Evolutionary conservation across 2,797 vertebrate genomes (phyloP), one percentile per base, ranked within the genome.

Genomic region (Chloroceryle amazona): DNA sequence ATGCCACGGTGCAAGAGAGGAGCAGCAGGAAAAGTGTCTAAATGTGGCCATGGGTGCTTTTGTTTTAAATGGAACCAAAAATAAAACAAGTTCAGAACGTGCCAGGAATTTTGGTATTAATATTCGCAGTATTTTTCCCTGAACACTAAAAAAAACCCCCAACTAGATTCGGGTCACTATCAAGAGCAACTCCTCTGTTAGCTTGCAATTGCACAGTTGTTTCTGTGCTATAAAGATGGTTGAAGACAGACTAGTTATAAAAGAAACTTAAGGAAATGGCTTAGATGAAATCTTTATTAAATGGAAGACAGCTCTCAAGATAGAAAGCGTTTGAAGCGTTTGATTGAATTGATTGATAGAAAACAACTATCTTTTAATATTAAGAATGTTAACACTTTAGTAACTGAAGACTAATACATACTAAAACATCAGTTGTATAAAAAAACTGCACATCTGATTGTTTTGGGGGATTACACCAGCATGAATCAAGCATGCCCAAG

Each of bases 211-310:
- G 57, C 63, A 76, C 33, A 79, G 70, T 46, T 88, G 10, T 67
- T 93, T 93, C 61, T 82, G 37, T 61, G 60, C 49, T 78, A 71
- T 44, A 52, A 88, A 91, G 83, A 66, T 29, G 11, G 25, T 52
- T 52, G 35, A 92, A 93, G 55, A 82, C 6, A 22, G 39, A 81
- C 51, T 25, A 92, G 11, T 57, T 76, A 54, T 0, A 3, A 82
- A 93, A 87, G 49, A 66, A 87, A 37, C 26, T 71, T 71, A 85
- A 93, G 57, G 13, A 93, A 85, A 83, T 44, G 19, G 22, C 62
- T 79, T 81, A 62, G 55, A 70, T 75, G 79, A 81, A 72, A 82
- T 82, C 21, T 86, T 60, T 73, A 75, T 81, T 76, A 86, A 91
- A 68, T 19, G 16, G 33, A 89, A 74, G 18, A 67, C 44, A 52